Evolutionary conservation across 2,888 invertebrate genomes (phyloP), one percentile per base, ranked within the genome.

Genomic region (Ectemnius continuus): DNA sequence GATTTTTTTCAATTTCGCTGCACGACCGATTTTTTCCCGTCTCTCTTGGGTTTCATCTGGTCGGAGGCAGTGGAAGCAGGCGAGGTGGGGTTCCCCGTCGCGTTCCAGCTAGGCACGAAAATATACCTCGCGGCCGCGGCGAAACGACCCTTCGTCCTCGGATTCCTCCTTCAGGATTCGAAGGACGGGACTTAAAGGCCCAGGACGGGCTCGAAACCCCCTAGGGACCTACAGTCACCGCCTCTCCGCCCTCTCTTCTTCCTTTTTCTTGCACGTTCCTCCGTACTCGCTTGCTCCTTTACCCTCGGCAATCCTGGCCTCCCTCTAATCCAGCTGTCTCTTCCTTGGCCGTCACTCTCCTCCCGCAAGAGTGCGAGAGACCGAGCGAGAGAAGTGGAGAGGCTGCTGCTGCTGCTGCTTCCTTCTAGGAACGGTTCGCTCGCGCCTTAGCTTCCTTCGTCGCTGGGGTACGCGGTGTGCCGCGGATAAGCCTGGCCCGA

Each of bases 41-140:
- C 5, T 36, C 36, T 36, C 8, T 6, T 36, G 3, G 6, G 36
- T 36, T 36, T 36, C 1, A 36, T 36, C 36, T 36, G 36, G 36
- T 36, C 8, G 36, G 1, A 36, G 36, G 36, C 8, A 36, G 23
- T 23, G 23, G 36, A 36, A 11, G 5, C 28, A 36, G 4, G 1
- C 36, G 36, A 36, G 36, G 36, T 36, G 36, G 11, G 36, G 36
- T 36, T 36, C 36, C 36, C 36, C 36, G 36, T 36, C 1, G 36
- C 36, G 36, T 36, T 11, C 91, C 91, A 91, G 92, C 91, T 92
- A 91, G 92, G 92, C 92, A 92, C 92, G 78, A 78, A 79, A 79
- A 79, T 36, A 36, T 79, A 79, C 73, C 79, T 79, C 76, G 79
- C 80, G 79, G 72, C 66, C 45, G 68, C 74, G 76, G 70, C 79